Percentiles rank a stretch among this genome's conserved stretches.
These are phyloP conservation scores for Portevinia maculata DNA, from an alignment of 2,888 invertebrate species.

Conservation along the genomic window DNA sequence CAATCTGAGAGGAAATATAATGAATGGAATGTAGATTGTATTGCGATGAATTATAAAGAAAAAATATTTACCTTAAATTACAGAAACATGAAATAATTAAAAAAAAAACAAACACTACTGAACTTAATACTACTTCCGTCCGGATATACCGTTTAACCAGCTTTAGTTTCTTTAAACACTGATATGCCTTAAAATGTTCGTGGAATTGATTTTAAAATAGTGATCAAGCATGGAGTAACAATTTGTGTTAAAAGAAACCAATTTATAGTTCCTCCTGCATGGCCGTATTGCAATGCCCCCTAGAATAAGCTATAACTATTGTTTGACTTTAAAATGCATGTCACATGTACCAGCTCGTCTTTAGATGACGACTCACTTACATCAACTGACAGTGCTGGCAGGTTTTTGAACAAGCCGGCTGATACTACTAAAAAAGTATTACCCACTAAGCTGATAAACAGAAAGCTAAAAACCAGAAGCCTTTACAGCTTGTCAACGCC, in stretches of 20 bases:
- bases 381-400: constrained; percentile 45
- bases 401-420: constrained; percentile 48
- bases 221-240: constrained; percentile 29
- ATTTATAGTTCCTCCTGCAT: constrained; percentile 28
- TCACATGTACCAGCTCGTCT: constrained; percentile 51
- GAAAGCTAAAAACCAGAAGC: constrained; percentile 76
- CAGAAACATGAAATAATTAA: background rate
- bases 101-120: constrained; percentile 1
- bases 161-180: constrained; percentile 26
- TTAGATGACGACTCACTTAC: constrained; percentile 56
- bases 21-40: too few relatives aligned
- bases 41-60: background rate
- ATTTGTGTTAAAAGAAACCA: background rate
- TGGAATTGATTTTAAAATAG: constrained; percentile 21
- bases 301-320: constrained; percentile 9
- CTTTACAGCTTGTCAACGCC: constrained; percentile 78
- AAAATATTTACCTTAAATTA: background rate
- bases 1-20: too few relatives aligned
- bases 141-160: constrained; percentile 7
- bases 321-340: constrained; percentile 57
- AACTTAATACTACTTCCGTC: constrained; percentile 1
- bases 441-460: constrained; percentile 47
- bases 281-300: constrained; percentile 32
- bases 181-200: constrained; percentile 7
- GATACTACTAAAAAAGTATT: constrained; percentile 44